Percentiles rank a stretch among this genome's conserved stretches.
Evolutionary conservation across 2,797 vertebrate species (phyloP).

Genomic region (Tragelaphus eurycerus): DNA sequence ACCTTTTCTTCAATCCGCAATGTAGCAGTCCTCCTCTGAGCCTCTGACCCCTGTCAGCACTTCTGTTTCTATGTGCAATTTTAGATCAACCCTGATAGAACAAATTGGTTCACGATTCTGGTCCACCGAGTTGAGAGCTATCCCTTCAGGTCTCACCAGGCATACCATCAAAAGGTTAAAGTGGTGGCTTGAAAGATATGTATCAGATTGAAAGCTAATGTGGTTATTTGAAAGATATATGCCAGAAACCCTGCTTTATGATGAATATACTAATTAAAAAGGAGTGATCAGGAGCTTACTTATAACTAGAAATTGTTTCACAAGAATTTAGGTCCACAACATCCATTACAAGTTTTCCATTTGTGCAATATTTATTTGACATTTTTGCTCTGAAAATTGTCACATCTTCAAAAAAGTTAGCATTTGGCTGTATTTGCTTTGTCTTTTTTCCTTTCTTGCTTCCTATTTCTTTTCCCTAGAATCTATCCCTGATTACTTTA

Average conservation of each 20-base stretch:
- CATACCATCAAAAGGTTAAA: neutral
- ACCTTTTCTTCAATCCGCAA: neutral
- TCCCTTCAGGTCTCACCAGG: neutral
- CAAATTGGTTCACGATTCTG: neutral
- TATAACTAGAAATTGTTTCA: neutral
- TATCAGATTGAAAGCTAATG: neutral
- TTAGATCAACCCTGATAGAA: neutral
- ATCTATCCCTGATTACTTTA: neutral
- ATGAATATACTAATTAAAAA: neutral
- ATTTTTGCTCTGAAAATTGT: slow-evolving; percentile 21
- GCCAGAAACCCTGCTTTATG: neutral
- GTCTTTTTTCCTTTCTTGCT: neutral
- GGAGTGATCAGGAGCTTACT: neutral
- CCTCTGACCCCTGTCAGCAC: neutral
- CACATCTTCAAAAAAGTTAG: neutral
- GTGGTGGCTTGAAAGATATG: neutral
- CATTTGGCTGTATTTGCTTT: neutral
- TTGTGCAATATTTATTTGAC: neutral
- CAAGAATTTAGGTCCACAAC: neutral
- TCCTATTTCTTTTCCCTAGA: neutral
- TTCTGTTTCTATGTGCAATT: neutral
- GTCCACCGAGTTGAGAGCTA: neutral
- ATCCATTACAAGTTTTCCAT: neutral
- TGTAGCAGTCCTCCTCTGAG: neutral
- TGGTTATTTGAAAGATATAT: neutral